Base-by-base conservation (phyloP, 2,888 invertebrate species). In the Cantharis flavilabris region DNA sequence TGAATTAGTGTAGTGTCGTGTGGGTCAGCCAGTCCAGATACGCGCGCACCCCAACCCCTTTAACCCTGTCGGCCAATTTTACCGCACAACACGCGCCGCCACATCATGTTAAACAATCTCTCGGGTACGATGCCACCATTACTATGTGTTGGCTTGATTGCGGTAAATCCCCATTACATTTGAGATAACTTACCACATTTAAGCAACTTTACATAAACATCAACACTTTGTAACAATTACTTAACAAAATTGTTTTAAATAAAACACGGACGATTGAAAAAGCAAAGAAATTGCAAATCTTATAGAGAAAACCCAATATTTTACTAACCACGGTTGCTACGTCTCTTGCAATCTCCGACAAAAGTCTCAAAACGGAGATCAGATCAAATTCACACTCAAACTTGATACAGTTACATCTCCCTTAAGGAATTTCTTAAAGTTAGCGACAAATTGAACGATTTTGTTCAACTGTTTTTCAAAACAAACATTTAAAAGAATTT, bases 1-100 rank as follows among this genome's bases (percentile, higher is more conserved):
- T 84, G 84, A 84, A 84, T 84, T 84, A 84, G 83, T 83, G 84
- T 83, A 80, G 82, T 82, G 83, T 82, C 82, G 82, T 82, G 82
- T 80, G 83, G 83, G 78, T 79, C 78, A 79, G 78, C 78, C 78
- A 74, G 78, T 79, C 78, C 78, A 79, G 78, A 79, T 76, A 79
- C 78, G 76, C 78, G 76, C 76, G 74, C 76, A 76, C 78, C 62
- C 67, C 78, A 76, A 76, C 78, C 78, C 70, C 71, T 69, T 65
- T 33, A 71, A 72, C 78, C 78, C 70, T 62, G 72, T 73, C 75
- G 70, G 78, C 73, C 75, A 72, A 73, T 70, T 75, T 76, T 76
- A 76, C 76, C 76, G 76, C 74, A 76, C 74, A 79, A 76, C 78
- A 79, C 73, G 76, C 78, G 76, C 76, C 78, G 71, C 78, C 78